Evolutionary conservation across 64 coral and sea anemone genomes (phyloP).

Genomic region (Acropora yongei): DNA sequence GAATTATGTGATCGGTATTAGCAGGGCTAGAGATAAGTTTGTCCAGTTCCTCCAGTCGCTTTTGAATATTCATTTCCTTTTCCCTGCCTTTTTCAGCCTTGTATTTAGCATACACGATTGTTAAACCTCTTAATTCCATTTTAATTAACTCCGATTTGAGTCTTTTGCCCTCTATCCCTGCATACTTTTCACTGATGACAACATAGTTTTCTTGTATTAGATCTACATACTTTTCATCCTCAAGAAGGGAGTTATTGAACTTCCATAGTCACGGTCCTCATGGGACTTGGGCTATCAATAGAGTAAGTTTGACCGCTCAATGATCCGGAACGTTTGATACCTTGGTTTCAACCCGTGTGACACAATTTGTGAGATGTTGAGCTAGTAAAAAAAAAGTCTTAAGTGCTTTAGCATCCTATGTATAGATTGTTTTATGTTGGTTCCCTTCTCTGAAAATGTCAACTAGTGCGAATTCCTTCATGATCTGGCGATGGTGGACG

Average conservation of each 20-base stretch:
- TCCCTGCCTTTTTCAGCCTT: not conserved
- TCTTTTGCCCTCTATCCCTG: not conserved
- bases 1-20: not conserved
- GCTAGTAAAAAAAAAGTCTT: not conserved
- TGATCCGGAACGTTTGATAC: not conserved
- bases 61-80: not conserved
- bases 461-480: not conserved
- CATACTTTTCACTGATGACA: not conserved
- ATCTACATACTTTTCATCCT: not conserved
- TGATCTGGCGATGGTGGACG: not conserved
- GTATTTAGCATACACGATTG: not conserved
- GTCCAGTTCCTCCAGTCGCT: not conserved
- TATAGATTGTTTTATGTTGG: not conserved
- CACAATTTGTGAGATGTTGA: not conserved
- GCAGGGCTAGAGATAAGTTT: not conserved
- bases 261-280: not conserved
- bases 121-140: not conserved
- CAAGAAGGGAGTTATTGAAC: not conserved
- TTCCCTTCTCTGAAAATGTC: not conserved
- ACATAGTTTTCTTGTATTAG: not conserved
- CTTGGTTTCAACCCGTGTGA: not conserved
- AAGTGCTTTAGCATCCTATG: not conserved
- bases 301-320: not conserved
- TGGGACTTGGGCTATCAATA: not conserved
- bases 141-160: not conserved